phyloP scores from a whole-genome alignment of 2,797 vertebrate species.

The Scolopax rusticola region DNA sequence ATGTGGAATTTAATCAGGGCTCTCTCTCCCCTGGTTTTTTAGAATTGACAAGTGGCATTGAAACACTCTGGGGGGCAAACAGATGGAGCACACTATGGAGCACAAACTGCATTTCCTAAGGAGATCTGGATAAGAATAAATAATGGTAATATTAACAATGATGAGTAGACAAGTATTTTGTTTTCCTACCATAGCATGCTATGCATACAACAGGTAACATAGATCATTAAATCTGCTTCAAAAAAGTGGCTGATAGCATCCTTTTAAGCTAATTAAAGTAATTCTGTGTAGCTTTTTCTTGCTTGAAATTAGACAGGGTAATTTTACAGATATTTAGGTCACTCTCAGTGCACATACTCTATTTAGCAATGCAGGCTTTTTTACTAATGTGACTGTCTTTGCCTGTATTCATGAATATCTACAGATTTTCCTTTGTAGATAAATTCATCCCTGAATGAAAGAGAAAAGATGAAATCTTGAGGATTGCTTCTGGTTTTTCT shows the following conservation, averaged over 20 bases:
- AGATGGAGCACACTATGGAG: neutral
- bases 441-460: neutral
- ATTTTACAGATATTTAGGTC: slow-evolving; percentile 65
- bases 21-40: neutral
- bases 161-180: slow-evolving; percentile 3
- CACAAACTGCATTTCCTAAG: neutral
- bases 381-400: slow-evolving; percentile 13
- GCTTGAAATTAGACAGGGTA: slow-evolving; percentile 51
- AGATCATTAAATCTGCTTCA: neutral
- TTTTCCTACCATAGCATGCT: slow-evolving; percentile 1
- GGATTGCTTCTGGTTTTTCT: neutral
- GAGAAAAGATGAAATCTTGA: slow-evolving; percentile 27
- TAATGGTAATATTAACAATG: neutral
- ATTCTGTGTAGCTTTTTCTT: slow-evolving; percentile 49
- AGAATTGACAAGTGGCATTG: neutral
- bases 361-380: slow-evolving; percentile 40
- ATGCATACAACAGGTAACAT: neutral
- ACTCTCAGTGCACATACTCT: neutral
- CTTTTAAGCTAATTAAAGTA: slow-evolving; percentile 62
- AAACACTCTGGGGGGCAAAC: neutral
- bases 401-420: slow-evolving; percentile 16
- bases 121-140: neutral
- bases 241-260: slow-evolving; percentile 27
- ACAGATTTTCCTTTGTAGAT: slow-evolving; percentile 44
- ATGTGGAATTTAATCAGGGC: neutral